Percentiles rank a stretch among this genome's conserved stretches.
Evolutionary conservation across 2,113 vertebrate species (phyloP).

Genomic region (Ciconia maguari): DNA sequence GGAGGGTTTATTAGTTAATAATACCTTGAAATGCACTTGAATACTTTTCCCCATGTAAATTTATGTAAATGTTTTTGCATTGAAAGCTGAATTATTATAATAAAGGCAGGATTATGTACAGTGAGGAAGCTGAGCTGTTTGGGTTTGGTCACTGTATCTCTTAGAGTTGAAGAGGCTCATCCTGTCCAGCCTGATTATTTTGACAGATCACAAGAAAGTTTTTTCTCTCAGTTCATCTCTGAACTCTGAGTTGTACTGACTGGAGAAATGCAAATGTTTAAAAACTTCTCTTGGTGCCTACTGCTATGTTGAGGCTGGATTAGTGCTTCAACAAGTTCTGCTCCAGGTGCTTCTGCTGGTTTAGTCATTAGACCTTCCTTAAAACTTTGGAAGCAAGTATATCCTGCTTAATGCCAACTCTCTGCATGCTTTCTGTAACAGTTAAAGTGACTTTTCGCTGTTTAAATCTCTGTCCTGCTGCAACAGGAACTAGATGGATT

Average conservation of each 20-base stretch:
- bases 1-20: conserved; percentile 25
- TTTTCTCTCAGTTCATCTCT: neutral
- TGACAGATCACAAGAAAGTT: neutral
- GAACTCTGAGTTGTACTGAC: neutral
- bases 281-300: neutral
- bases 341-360: neutral
- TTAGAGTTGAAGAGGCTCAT: neutral
- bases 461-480: neutral
- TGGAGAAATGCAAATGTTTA: neutral
- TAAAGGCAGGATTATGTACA: neutral
- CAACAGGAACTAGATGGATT: neutral
- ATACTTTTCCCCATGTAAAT: neutral
- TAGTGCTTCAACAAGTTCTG: neutral
- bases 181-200: neutral
- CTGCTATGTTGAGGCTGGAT: neutral
- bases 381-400: neutral
- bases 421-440: neutral
- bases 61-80: neutral
- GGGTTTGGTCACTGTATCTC: neutral
- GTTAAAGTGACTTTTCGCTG: neutral
- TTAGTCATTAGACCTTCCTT: neutral
- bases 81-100: neutral
- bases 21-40: neutral
- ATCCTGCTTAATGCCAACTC: neutral
- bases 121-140: neutral